These are phyloP conservation scores for Xestia ashworthii DNA, from an alignment of 2,888 invertebrate species.

Conservation along the genomic window DNA sequence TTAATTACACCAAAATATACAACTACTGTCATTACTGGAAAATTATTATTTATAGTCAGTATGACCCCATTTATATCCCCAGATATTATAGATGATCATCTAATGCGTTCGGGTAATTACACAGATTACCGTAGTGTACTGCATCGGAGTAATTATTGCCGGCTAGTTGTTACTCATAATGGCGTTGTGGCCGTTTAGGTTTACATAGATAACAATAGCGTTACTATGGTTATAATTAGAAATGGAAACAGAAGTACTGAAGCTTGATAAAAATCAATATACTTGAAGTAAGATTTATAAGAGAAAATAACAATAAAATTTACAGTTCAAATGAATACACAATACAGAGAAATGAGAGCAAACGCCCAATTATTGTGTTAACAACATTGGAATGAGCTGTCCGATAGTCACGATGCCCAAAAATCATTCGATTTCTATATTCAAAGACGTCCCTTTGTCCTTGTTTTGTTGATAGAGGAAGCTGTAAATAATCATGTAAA, in stretches of 20 bases:
- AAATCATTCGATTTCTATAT: neutral
- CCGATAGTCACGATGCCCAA: neutral
- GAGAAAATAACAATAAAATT: neutral
- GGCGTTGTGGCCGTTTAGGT: neutral
- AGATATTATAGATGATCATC: conserved; percentile 34
- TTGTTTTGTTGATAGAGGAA: neutral
- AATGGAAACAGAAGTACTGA: neutral
- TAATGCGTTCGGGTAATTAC: conserved; percentile 30
- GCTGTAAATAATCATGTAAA: conserved; percentile 1
- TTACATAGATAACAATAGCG: neutral
- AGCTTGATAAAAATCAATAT: neutral
- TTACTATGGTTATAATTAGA: neutral
- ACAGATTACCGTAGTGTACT: conserved; percentile 5
- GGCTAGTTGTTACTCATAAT: neutral
- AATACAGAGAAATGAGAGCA: neutral
- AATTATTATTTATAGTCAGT: conserved; percentile 22
- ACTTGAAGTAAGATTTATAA: neutral
- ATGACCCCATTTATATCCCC: conserved; percentile 37
- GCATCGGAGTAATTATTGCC: conserved; percentile 14
- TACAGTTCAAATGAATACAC: neutral
- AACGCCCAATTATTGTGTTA: neutral
- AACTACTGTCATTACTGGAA: conserved; percentile 37
- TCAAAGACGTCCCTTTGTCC: conserved; percentile 8
- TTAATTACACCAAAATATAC: conserved; percentile 39
- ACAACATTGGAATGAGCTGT: neutral